These are phyloP conservation scores for Sarcophaga caerulescens DNA, from an alignment of 2,888 invertebrate species.

Conservation along the genomic window DNA sequence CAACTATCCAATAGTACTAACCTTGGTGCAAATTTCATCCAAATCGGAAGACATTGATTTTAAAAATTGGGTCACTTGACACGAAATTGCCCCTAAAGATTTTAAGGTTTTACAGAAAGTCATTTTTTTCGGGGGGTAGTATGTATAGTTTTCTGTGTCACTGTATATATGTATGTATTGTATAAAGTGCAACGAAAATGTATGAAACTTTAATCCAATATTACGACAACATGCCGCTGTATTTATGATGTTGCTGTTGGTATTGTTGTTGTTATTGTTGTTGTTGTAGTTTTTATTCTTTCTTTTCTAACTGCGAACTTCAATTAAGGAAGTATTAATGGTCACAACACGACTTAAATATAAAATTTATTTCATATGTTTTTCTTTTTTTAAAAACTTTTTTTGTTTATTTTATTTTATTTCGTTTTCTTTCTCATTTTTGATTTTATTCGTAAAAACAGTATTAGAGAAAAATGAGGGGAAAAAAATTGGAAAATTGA, in stretches of 20 bases:
- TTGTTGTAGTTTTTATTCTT: slow-evolving; percentile 4
- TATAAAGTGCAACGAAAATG: not conserved
- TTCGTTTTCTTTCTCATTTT: no score
- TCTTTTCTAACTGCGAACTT: slow-evolving; percentile 64
- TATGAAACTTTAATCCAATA: not conserved
- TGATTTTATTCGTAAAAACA: not conserved
- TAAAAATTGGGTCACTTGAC: no score
- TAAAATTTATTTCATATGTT: slow-evolving; percentile 49
- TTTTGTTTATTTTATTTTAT: slow-evolving; percentile 27
- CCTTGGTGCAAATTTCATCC: no score
- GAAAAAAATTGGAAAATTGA: not conserved
- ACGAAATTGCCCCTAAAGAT: no score
- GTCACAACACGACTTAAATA: slow-evolving; percentile 67
- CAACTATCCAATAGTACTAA: no score
- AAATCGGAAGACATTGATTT: no score
- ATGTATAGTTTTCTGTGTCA: no score
- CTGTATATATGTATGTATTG: not conserved
- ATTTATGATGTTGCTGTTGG: not conserved
- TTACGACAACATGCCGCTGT: slow-evolving; percentile 12
- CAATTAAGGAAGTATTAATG: slow-evolving; percentile 69
- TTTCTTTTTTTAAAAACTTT: not conserved
- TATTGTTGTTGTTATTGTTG: slow-evolving; percentile 4
- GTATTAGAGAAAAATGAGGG: not conserved
- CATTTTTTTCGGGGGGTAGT: no score
- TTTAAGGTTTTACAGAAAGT: no score